A percentile compares a stretch with the other conserved stretches of the same genome.
These are phyloP conservation scores for Psylliodes chrysocephalus DNA, from an alignment of 2,888 invertebrate species.

Conservation along the genomic window DNA sequence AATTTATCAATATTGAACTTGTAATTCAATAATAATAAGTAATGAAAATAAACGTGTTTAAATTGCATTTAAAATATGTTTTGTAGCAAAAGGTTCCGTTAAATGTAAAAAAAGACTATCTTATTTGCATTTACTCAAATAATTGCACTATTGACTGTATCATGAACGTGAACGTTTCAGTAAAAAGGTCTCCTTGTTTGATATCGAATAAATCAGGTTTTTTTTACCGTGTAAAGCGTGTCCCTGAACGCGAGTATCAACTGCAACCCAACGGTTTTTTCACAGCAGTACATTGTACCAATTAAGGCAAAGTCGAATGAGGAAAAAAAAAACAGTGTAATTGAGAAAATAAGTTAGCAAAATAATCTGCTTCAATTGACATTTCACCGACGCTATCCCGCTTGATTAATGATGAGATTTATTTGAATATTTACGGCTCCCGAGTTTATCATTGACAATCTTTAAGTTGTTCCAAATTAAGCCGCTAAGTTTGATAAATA, in stretches of 20 bases:
- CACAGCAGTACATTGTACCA: not conserved
- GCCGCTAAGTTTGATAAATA: no score
- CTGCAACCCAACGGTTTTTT: not conserved
- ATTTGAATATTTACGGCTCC: no score
- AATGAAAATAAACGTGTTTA: no score
- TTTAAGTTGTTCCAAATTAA: no score
- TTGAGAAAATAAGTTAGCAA: no score
- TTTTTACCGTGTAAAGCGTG: not conserved
- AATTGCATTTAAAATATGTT: no score
- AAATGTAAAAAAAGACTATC: not conserved
- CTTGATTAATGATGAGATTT: no score
- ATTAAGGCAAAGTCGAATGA: not conserved
- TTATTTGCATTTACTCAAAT: constrained; percentile 27
- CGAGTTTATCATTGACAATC: no score
- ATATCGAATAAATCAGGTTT: not conserved
- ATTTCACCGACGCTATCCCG: no score
- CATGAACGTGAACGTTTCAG: constrained; percentile 4
- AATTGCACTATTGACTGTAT: constrained; percentile 17
- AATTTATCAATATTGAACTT: no score
- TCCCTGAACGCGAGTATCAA: not conserved
- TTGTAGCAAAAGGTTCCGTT: not conserved
- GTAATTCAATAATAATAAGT: no score
- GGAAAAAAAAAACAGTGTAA: not conserved
- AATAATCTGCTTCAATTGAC: no score
- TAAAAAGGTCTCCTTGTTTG: not conserved